Percentiles rank a stretch among this genome's conserved stretches.
These are phyloP conservation scores for Cordylochernes scorpioides DNA, from an alignment of 2,888 invertebrate species.

Conservation along the genomic window DNA sequence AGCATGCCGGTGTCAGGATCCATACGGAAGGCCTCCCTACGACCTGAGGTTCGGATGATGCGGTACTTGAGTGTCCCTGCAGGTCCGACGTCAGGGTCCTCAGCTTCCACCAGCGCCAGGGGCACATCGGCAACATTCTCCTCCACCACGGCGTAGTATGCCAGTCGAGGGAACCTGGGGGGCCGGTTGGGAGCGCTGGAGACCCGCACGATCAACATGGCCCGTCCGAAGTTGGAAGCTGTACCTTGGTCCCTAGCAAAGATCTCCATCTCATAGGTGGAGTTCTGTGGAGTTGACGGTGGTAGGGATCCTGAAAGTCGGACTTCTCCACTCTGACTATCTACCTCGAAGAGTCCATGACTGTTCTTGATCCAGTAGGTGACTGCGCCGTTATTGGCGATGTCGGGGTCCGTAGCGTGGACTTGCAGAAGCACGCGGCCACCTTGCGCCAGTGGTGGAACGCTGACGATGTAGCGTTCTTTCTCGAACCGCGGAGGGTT, in stretches of 20 bases:
- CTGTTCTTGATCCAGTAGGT: conserved; percentile 18
- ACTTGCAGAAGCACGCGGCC: conserved; percentile 16
- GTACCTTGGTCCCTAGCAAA: conserved; percentile 17
- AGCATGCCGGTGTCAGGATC: conserved; percentile 14
- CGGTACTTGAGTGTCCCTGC: conserved; percentile 14
- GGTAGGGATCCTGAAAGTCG: conserved; percentile 13
- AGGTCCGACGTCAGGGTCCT: conserved; percentile 15
- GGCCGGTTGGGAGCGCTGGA: conserved; percentile 16
- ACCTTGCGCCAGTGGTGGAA: conserved; percentile 16
- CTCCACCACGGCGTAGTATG: conserved; percentile 15
- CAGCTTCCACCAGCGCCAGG: conserved; percentile 14
- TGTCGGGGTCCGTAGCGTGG: conserved; percentile 16
- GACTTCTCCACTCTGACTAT: conserved; percentile 16
- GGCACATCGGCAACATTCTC: conserved; percentile 15
- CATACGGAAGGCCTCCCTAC: conserved; percentile 14
- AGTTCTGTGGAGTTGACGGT: conserved; percentile 8
- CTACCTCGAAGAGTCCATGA: conserved; percentile 17
- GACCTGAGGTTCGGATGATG: conserved; percentile 11
- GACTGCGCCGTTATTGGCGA: conserved; percentile 16
- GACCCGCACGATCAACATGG: conserved; percentile 15
- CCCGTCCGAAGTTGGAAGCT: conserved; percentile 16
- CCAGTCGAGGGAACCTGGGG: conserved; percentile 16
- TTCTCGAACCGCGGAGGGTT: conserved; percentile 17
- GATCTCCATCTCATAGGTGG: conserved; percentile 16
- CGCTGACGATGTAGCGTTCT: conserved; percentile 15